A percentile compares a stretch with the other conserved stretches of the same genome.
Conservation (phyloP, 2,113 vertebrate genomes). For the Sinocyclocheilus anshuiensis region DNA sequence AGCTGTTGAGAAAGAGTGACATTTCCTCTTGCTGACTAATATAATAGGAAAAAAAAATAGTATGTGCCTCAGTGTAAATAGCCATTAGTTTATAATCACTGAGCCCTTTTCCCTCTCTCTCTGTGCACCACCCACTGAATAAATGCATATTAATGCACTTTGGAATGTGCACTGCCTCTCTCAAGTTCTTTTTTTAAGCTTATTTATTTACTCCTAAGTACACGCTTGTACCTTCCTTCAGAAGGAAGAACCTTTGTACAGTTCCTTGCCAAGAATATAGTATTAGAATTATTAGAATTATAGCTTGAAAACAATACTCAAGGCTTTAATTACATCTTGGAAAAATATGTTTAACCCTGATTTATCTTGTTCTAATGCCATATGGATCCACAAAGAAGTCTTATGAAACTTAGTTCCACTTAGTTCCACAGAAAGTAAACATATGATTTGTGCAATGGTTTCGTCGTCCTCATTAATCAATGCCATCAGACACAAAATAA, state of each 20-base stretch:
- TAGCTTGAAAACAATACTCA: constrained; percentile 1
- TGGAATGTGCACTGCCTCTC: not conserved
- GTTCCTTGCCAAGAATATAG: not conserved
- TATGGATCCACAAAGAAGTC: not conserved
- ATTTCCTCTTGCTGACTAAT: constrained; percentile 55
- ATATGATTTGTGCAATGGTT: constrained; percentile 20
- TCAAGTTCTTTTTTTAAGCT: not conserved
- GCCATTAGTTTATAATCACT: constrained; percentile 36
- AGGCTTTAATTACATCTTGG: constrained; percentile 12
- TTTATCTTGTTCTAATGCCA: not conserved
- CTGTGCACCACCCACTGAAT: constrained; percentile 31
- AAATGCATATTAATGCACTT: constrained; percentile 44
- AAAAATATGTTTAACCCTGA: not conserved
- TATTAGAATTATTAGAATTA: constrained; percentile 15
- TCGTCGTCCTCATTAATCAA: constrained; percentile 55
- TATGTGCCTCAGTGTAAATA: constrained; percentile 30
- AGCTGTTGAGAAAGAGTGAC: constrained; percentile 51
- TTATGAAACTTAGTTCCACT: constrained; percentile 2
- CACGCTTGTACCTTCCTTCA: too few relatives aligned
- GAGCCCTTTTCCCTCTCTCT: constrained; percentile 10
- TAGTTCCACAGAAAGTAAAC: not conserved
- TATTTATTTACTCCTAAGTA: constrained; percentile 9
- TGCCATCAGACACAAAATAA: constrained; percentile 42
- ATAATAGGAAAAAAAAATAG: constrained; percentile 59
- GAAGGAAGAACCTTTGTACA: too few relatives aligned